Evolutionary conservation across 1,140 invertebrate species (phyloP), one percentile per base, ranked within the genome.

Genomic region (Drosophila chauvacae): DNA sequence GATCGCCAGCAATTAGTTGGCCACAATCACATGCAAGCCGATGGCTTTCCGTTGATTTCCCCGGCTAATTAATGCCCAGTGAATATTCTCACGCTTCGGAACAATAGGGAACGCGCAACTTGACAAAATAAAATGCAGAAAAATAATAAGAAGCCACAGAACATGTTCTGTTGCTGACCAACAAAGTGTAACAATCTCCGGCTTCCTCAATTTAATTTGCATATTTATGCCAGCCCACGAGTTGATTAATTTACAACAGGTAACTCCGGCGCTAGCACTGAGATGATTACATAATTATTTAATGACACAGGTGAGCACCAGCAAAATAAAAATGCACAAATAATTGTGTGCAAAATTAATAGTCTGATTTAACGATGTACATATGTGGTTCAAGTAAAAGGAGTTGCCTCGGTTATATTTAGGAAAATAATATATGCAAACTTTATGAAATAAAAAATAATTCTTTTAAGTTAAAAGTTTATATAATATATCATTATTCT

Each of bases 1-100:
- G 68, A 86, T 84, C 79, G 55, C 58, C 69, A 57, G 60, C 84
- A 90, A 88, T 90, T 88, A 90, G 84, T 69, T 88, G 50, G 41
- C 59, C 48, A 47, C 42, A 77, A 77, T 74, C 80, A 69, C 80
- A 82, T 70, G 70, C 57, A 62, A 58, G 14, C 28, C 77, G 84
- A 88, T 88, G 80, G 69, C 53, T 64, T 78, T 72, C 37, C 77
- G 83, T 77, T 79, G 70, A 86, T 86, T 87, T 66, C 75, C 47
- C 48, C 13, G 48, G 66, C 85, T 90, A 88, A 88, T 88, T 88
- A 88, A 88, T 90, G 84, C 85, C 64, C 81, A 81, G 77, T 66
- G 85, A 84, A 84, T 88, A 90, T 88, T 88, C 84, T 88, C 84
- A 88, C 84, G 85, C 84, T 84, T 88, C 30, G 55, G n/a, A 65